Evolutionary conservation across 2,888 invertebrate species (phyloP), one percentile per base, ranked within the genome.

Genomic region (Eupithecia subfuscata): DNA sequence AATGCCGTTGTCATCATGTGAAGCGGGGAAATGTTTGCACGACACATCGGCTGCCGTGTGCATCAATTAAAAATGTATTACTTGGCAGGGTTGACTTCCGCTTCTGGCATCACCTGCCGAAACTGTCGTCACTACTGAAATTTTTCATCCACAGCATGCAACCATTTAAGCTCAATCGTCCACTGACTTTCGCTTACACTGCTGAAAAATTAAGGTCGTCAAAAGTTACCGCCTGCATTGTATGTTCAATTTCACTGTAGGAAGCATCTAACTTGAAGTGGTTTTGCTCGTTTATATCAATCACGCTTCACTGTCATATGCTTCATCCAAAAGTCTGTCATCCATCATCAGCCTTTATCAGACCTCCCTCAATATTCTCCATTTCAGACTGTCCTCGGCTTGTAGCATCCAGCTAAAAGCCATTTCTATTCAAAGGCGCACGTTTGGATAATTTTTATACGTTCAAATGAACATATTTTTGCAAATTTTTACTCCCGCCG

Each of bases 11-110:
- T 89, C 91, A 89, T 89, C 90, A 90, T 60, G 85, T 84, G 84
- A 87, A 90, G 89, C 87, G 86, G 86, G 91, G 89, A 89, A 92
- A 92, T 94, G 91, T 94, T 94, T 93, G 89, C 90, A 85, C 90
- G 88, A 92, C 92, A 91, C 91, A 89, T 91, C 86, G 90, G 87
- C 82, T 84, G 86, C 84, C 87, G 90, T 88, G 89, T 90, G 91
- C 93, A 92, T 91, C 92, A 92, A 94, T 94, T 94, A 92, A 94
- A 93, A 92, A 92, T 92, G 91, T 92, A 92, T 91, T 91, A 91
- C 91, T 90, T 89, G 88, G 88, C 87, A 81, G 88, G 85, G 84
- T 84, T 87, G 86, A 89, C 90, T 90, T 90, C 90, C 91, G 90
- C 56, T 75, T 56, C 70, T 9, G 64, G 18, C 43, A 67, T 68